A percentile compares a stretch with the other conserved stretches of the same genome.
Conservation (phyloP, 1,140 invertebrate species). For the Polyergus mexicanus region DNA sequence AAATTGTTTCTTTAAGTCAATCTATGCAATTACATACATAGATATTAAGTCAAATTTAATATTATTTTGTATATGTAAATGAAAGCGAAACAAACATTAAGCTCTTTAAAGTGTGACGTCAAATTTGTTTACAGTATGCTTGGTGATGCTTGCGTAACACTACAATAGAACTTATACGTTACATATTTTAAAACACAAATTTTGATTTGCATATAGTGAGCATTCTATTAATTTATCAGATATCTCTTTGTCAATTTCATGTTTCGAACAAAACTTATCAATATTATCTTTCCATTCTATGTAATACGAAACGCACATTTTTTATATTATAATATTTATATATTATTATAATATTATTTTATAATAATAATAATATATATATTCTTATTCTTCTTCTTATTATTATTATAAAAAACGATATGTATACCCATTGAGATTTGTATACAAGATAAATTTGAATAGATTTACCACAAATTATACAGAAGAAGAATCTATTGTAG, state of each 20-base stretch:
- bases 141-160: background rate
- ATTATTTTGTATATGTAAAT: background rate
- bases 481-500: background rate
- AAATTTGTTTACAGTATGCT: constrained; percentile 4
- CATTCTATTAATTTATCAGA: background rate
- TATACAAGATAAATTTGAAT: background rate
- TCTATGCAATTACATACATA: background rate
- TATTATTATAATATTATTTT: no score
- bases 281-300: constrained; percentile 26
- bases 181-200: background rate
- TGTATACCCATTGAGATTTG: background rate
- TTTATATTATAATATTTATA: no score
- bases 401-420: background rate
- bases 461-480: background rate
- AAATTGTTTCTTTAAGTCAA: constrained; percentile 20
- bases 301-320: background rate
- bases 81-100: background rate
- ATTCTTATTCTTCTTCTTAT: no score
- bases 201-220: background rate
- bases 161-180: background rate
- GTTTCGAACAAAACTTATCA: constrained; percentile 4
- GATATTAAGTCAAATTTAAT: background rate
- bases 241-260: background rate
- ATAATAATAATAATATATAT: no score
- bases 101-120: background rate